phyloP scores from a whole-genome alignment of 92 coral and sea anemone genomes.

The Epizoanthus stellaris region DNA sequence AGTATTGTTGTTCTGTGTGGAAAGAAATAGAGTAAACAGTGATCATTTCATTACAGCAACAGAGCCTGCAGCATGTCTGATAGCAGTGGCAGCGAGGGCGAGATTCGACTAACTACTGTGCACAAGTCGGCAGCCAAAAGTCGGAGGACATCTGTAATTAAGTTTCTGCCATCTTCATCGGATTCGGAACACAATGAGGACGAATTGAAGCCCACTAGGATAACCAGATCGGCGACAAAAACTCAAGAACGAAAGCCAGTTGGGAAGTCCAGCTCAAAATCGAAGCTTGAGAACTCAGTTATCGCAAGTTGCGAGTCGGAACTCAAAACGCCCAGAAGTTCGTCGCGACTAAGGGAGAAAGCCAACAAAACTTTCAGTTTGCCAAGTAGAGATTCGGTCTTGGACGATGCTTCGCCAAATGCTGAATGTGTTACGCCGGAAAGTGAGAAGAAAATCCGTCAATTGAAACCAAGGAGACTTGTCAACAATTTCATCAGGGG shows the following conservation, averaged over 20 bases:
- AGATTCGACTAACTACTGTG: background rate
- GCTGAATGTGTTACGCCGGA: background rate
- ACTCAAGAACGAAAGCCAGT: background rate
- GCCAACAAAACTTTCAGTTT: constrained; percentile 52
- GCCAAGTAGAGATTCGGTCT: constrained; percentile 73
- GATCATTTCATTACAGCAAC: background rate
- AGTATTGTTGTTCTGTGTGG: background rate
- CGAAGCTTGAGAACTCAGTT: background rate
- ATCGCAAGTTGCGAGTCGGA: background rate
- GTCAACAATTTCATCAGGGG: constrained; percentile 88
- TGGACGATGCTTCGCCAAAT: constrained; percentile 61
- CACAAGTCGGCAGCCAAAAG: background rate
- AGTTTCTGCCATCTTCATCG: background rate
- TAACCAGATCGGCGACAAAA: background rate
- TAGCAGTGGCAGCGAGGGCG: background rate
- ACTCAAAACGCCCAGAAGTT: constrained; percentile 73
- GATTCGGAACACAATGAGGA: constrained; percentile 6
- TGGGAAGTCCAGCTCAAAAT: background rate
- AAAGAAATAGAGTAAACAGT: background rate
- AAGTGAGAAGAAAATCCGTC: constrained; percentile 31
- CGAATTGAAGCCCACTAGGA: background rate
- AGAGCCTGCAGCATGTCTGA: background rate
- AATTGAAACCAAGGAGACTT: constrained; percentile 68
- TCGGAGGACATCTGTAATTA: background rate
- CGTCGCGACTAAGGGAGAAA: constrained; percentile 72